These are phyloP conservation scores for Dendrophyllia cribrosa DNA, from an alignment of 64 coral and sea anemone species.

Conservation along the genomic window DNA sequence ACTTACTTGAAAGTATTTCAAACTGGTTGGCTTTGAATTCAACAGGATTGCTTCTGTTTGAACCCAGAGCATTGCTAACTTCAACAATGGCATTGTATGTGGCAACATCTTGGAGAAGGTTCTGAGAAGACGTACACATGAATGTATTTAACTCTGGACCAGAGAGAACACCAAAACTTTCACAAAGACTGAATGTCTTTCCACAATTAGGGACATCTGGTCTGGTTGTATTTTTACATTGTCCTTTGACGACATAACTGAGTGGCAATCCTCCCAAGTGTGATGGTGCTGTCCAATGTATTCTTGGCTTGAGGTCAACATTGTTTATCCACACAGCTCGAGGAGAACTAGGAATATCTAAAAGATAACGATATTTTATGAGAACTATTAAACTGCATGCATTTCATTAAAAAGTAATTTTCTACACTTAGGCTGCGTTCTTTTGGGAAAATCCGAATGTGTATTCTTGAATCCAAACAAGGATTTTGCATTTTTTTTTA, in stretches of 20 bases:
- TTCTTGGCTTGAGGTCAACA: background rate
- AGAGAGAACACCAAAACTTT: background rate
- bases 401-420: too few species aligned
- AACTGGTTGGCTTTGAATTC: background rate
- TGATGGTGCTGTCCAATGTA: conserved; percentile 11
- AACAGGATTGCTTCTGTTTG: background rate
- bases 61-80: conserved; percentile 2
- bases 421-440: too few species aligned
- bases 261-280: background rate
- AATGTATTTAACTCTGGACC: background rate
- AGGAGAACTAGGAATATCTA: conserved; percentile 35
- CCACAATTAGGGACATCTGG: background rate
- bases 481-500: too few species aligned
- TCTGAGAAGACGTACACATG: background rate
- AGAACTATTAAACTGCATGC: too few species aligned
- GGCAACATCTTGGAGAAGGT: background rate
- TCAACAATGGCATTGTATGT: conserved; percentile 16
- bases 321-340: conserved; percentile 27
- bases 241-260: conserved; percentile 18
- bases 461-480: too few species aligned
- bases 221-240: background rate
- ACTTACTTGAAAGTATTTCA: background rate
- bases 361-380: background rate
- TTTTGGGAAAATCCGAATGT: too few species aligned
- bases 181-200: background rate